A percentile compares a stretch with the other conserved stretches of the same genome.
These are phyloP conservation scores for Chironomus tentans DNA, from an alignment of 2,888 invertebrate species.

Conservation along the genomic window DNA sequence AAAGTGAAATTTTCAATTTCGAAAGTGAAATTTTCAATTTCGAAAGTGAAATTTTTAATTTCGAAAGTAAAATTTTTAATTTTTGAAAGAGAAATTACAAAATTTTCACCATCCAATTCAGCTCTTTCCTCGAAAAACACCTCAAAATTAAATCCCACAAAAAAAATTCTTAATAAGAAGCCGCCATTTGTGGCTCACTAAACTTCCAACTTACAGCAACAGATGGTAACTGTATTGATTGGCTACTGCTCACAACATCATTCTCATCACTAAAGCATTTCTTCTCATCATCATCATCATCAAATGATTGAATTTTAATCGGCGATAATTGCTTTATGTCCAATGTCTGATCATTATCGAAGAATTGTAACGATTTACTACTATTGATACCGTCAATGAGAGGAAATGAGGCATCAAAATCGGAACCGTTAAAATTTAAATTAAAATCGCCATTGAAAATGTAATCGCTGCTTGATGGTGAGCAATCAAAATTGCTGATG, in stretches of 20 bases:
- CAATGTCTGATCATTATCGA: background rate
- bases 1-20: too few species aligned
- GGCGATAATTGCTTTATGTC: conserved; percentile 3
- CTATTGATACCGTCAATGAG: background rate
- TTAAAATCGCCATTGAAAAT: conserved; percentile 17
- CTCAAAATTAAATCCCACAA: background rate
- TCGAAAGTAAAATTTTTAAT: too few species aligned
- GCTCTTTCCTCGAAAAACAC: too few species aligned
- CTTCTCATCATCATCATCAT: conserved; percentile 1
- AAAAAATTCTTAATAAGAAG: background rate
- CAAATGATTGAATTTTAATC: conserved; percentile 10
- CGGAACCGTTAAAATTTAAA: background rate
- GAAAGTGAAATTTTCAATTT: too few species aligned
- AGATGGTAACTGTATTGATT: background rate
- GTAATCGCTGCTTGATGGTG: background rate
- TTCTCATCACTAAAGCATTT: background rate
- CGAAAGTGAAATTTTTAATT: background rate
- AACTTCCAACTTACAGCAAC: conserved; percentile 1
- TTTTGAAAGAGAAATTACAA: background rate
- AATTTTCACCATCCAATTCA: too few species aligned
- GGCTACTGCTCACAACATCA: background rate
- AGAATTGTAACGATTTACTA: background rate
- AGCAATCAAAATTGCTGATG: background rate
- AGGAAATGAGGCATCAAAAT: background rate
- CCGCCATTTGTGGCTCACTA: background rate